Base-by-base conservation (phyloP, 2,113 vertebrate genomes). In the Passer domesticus region DNA sequence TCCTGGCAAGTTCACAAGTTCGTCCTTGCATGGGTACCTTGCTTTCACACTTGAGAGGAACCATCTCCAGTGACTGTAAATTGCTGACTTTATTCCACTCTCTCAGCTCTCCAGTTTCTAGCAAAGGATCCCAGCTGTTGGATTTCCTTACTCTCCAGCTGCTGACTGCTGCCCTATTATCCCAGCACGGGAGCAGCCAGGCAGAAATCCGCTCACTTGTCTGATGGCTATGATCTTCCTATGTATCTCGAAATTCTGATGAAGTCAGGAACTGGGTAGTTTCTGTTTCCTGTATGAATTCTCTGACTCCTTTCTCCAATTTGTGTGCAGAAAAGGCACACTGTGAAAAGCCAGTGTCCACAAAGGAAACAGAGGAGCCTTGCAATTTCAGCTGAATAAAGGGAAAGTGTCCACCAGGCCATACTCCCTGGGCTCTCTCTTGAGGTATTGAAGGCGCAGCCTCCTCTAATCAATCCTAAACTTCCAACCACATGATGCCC, bases 361-460 rank as follows among this genome's bases (percentile, higher is more conserved):
- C 15, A 70, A 49, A 70, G 19, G 11, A 70, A 41, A 50, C 35
- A 49, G 66, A 49, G 6, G 19, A 50, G 6, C n/a, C 37, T 56
- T 43, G 55, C 66, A 60, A 59, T 25, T 70, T 50, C 43, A n/a
- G 43, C 11, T 23, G 24, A 41, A 60, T 35, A 70, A 50, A 70
- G 18, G 11, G 35, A 49, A 11, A 59, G 23, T n/a, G n/a, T 13
- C 30, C 44, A n/a, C 28, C 0, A 0, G 15, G 35, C 35, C 35
- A 77, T 14, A 15, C 10, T 58, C 19, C 19, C 24, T 49, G 30
- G 43, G 14, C 5, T 49, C 18, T 58, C 23, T 69, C 53, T 58
- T 47, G 43, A 47, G 43, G 19, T 41, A 49, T 11, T 28, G 66
- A 50, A 69, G 59, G 30, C 1, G 1, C 18, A 63, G 35, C 18